These are phyloP conservation scores for Papilio protenor DNA, from an alignment of 2,888 invertebrate species.

Conservation along the genomic window DNA sequence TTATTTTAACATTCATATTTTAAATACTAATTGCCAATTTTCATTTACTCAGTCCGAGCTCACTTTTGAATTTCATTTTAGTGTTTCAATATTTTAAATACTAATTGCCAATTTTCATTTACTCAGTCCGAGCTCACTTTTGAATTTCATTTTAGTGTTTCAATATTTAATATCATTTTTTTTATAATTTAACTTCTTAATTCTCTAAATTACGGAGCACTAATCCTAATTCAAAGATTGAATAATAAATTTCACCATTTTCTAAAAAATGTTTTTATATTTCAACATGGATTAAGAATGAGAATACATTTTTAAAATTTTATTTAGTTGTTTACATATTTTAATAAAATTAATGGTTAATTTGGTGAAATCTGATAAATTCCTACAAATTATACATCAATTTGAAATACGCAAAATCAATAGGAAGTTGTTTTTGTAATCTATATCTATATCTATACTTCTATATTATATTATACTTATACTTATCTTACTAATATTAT, in stretches of 20 bases:
- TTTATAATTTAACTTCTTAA: conserved; percentile 14
- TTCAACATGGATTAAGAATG: not conserved
- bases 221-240: not conserved
- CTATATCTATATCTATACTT: too few relatives aligned
- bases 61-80: conserved; percentile 19
- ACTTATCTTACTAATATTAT: too few relatives aligned
- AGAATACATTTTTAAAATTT: not conserved
- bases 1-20: conserved; percentile 26
- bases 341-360: too few relatives aligned
- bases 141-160: conserved; percentile 21
- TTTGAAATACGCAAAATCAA: too few relatives aligned
- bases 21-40: conserved; percentile 41
- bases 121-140: conserved; percentile 2
- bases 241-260: not conserved
- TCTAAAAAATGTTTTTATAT: not conserved
- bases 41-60: conserved; percentile 17
- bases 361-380: too few relatives aligned
- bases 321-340: not conserved
- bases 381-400: too few relatives aligned
- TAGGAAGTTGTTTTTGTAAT: too few relatives aligned
- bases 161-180: not conserved
- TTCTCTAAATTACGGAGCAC: conserved; percentile 6
- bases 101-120: conserved; percentile 41
- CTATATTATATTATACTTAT: too few relatives aligned
- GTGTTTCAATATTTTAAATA: conserved; percentile 33